Conservation (phyloP, 1,140 invertebrate species). For the Diachasmimorpha longicaudata region DNA sequence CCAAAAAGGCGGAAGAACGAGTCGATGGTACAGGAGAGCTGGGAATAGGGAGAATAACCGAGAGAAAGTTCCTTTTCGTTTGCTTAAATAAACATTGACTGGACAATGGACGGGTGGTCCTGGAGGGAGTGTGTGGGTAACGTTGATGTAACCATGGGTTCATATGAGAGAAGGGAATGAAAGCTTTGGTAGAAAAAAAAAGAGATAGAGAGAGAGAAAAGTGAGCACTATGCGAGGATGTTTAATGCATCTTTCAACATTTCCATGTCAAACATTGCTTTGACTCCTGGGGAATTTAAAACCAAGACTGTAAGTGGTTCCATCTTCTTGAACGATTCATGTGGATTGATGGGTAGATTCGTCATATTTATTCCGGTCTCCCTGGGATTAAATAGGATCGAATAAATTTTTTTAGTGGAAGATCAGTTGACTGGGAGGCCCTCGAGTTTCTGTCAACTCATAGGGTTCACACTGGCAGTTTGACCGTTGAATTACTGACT, state of each 20-base stretch:
- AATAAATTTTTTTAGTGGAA: neutral
- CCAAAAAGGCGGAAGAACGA: neutral
- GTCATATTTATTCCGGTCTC: neutral
- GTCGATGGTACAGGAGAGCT: neutral
- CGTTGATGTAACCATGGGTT: neutral
- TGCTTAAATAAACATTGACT: conserved; percentile 58
- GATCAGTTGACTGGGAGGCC: too few species aligned
- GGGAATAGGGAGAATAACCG: neutral
- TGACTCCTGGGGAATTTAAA: conserved; percentile 59
- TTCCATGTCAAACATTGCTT: conserved; percentile 64
- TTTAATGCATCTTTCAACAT: conserved; percentile 62
- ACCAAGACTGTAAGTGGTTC: conserved; percentile 32
- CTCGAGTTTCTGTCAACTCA: too few species aligned
- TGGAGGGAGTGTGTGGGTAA: conserved; percentile 17
- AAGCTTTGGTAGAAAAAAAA: conserved; percentile 19
- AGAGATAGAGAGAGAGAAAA: too few species aligned
- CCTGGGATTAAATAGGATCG: neutral
- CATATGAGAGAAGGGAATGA: conserved; percentile 20
- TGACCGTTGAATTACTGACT: too few species aligned
- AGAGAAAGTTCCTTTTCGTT: conserved; percentile 45
- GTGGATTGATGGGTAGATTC: neutral
- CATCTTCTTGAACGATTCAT: conserved; percentile 15
- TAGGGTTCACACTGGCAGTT: too few species aligned
- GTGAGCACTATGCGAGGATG: conserved; percentile 49
- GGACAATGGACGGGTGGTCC: conserved; percentile 41